phyloP scores from a whole-genome alignment of 1,140 invertebrate genomes.

The Nixonia krombeini region DNA sequence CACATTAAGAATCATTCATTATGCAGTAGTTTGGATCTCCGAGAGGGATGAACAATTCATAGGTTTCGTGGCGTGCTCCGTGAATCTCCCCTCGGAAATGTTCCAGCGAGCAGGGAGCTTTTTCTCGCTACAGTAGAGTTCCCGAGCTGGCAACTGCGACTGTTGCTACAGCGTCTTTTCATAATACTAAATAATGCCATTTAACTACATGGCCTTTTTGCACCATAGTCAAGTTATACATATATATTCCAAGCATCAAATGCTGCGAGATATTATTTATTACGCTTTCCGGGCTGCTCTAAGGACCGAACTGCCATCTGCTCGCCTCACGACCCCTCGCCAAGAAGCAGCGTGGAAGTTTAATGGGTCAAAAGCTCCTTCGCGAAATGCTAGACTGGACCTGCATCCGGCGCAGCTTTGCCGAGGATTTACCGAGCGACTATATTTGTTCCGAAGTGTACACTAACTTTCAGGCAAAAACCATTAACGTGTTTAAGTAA shows the following conservation, averaged over 20 bases:
- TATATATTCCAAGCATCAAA: constrained; percentile 36
- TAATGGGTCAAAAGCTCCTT: constrained; percentile 47
- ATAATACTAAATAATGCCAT: constrained; percentile 57
- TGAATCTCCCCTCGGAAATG: too few relatives aligned
- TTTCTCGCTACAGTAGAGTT: constrained; percentile 6
- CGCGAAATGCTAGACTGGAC: constrained; percentile 25
- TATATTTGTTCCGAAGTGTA: constrained; percentile 29
- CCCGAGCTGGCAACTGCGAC: constrained; percentile 26
- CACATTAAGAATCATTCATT: too few relatives aligned
- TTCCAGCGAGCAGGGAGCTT: too few relatives aligned
- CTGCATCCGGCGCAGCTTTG: constrained; percentile 27
- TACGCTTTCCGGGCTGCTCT: constrained; percentile 43
- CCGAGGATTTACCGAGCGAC: constrained; percentile 25
- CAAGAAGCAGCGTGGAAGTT: constrained; percentile 28
- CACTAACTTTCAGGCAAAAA: constrained; percentile 29
- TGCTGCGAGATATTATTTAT: constrained; percentile 54
- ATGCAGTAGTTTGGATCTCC: constrained; percentile 23
- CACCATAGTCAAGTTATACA: too few relatives aligned
- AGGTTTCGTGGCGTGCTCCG: too few relatives aligned
- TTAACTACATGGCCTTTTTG: constrained; percentile 54
- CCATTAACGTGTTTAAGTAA: constrained; percentile 24
- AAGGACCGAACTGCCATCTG: constrained; percentile 33
- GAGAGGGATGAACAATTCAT: constrained; percentile 53
- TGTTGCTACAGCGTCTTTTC: constrained; percentile 27
- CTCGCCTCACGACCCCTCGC: constrained; percentile 8